Base-by-base conservation (phyloP, 2,797 vertebrate genomes). In the Arrhamphus sclerolepis region DNA sequence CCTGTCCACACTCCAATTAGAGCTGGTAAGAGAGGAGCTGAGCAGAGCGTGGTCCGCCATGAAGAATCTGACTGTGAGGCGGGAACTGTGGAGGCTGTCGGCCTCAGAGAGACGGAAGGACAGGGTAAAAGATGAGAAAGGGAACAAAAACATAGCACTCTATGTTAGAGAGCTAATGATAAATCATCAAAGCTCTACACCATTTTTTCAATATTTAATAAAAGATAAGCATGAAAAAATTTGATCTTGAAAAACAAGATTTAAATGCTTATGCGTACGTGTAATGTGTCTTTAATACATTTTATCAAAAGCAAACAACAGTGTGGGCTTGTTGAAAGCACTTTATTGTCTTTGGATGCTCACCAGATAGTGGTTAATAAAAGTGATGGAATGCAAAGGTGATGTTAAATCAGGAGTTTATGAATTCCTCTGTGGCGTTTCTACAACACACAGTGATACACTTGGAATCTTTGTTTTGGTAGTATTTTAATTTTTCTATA, bases 1-100 rank as follows among this genome's bases (percentile, higher is more conserved):
- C 80, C 78, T 80, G 87, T 89, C 75, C 81, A 79, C 77, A 56
- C 67, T 84, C 86, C 87, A 91, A 91, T 92, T 90, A 91, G 85
- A 81, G 85, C 42, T 21, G 60, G 62, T 49, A 62, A 56, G 81
- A 78, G 81, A 70, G 46, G 56, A 77, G 49, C 20, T 56, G 69
- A 72, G 40, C 78, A 34, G 71, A 72, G 78, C 44, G 42, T 38
- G 61, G 66, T 26, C 70, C 46, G 74, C 77, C 78, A 66, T 67
- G 7, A 13, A 61, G 68, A 64, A 55, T 70, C 69, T 62, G 72
- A 75, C 39, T 44, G 67, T 72, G 49, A 52, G 59, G 70, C 65
- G 76, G 61, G 69, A 66, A 67, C 26, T 60, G 72, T 67, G 50
- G 9, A 26, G 44, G 48, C 68, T 68, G 79, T 81, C 66, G 47